Evolutionary conservation across 1,140 invertebrate genomes (phyloP), one percentile per base, ranked within the genome.

Genomic region (Cydia pomonella): DNA sequence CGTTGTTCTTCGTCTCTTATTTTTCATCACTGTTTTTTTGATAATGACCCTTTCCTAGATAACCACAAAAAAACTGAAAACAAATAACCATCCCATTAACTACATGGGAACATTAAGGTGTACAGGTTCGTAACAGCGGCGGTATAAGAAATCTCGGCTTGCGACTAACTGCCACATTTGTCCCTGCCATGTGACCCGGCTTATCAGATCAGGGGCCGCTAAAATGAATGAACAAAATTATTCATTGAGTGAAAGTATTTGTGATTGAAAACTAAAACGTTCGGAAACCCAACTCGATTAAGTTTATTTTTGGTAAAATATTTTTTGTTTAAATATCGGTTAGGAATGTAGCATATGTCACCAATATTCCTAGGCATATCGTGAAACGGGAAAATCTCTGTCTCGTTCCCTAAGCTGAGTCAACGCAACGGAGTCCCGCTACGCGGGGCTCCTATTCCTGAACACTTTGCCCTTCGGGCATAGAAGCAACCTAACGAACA

Each of bases 121-220:
- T 53, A 62, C 59, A 66, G 69, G n/a, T 72, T 72, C 73, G 83
- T 82, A 85, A 87, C 85, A 84, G 83, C 80, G 80, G 78, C 76
- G 77, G 79, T 83, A 84, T 87, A 89, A 87, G 87, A 86, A 87
- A 85, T 82, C 86, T 82, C 83, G 77, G 75, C 76, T 76, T 72
- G 82, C 88, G 87, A 90, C 84, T 88, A 85, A 89, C 84, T 76
- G 79, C 73, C 84, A 77, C 84, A 91, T 91, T 91, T 89, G 87
- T 91, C 82, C 80, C 76, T 82, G 87, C 83, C 86, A 80, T 82
- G 83, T 78, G 83, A 86, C 84, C 86, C 82, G 73, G 80, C 80
- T 80, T 82, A 85, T 88, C 85, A 84, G 83, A 89, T 87, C 77
- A 72, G 73, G 72, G 69, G 76, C 21, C 50, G 27, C 75, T 79